A percentile compares a stretch with the other conserved stretches of the same genome.
Evolutionary conservation across 2,888 invertebrate species (phyloP).

Genomic region (Sceliomorpha sp.): DNA sequence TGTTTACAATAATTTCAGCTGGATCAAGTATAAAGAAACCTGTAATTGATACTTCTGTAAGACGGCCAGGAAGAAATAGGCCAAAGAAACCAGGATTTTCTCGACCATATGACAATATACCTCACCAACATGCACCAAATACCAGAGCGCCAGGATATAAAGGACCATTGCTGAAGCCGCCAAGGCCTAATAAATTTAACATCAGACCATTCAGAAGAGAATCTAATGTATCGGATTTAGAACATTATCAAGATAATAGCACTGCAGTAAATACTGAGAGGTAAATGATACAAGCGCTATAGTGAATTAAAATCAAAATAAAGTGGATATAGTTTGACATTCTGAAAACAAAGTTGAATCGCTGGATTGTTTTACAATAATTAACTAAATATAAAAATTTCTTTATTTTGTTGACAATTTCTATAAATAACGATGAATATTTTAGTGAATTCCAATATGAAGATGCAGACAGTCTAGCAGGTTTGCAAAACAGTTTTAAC

Average conservation of each 20-base stretch:
- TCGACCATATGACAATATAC: conserved; percentile 75
- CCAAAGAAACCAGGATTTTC: conserved; percentile 70
- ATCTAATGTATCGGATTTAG: conserved; percentile 61
- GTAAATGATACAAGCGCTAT: conserved; percentile 47
- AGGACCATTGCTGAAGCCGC: conserved; percentile 67
- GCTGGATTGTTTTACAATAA: too few species aligned
- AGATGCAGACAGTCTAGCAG: conserved; percentile 28
- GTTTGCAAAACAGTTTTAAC: conserved; percentile 64
- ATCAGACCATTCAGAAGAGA: conserved; percentile 74
- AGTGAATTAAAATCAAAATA: background rate
- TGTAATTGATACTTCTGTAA: conserved; percentile 50
- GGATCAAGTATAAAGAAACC: conserved; percentile 60
- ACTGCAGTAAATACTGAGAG: conserved; percentile 62
- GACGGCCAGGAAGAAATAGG: conserved; percentile 65
- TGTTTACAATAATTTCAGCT: conserved; percentile 9
- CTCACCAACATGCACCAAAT: conserved; percentile 77
- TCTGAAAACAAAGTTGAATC: too few species aligned
- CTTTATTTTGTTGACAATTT: too few species aligned
- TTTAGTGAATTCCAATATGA: conserved; percentile 44
- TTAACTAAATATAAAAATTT: conserved; percentile 5
- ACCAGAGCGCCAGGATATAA: conserved; percentile 78
- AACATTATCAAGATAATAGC: conserved; percentile 58
- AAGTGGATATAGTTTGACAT: too few species aligned
- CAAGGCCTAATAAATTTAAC: conserved; percentile 63
- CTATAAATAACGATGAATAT: too few species aligned